These are phyloP conservation scores for Pionites leucogaster DNA, from an alignment of 2,113 vertebrate genomes.

Conservation along the genomic window DNA sequence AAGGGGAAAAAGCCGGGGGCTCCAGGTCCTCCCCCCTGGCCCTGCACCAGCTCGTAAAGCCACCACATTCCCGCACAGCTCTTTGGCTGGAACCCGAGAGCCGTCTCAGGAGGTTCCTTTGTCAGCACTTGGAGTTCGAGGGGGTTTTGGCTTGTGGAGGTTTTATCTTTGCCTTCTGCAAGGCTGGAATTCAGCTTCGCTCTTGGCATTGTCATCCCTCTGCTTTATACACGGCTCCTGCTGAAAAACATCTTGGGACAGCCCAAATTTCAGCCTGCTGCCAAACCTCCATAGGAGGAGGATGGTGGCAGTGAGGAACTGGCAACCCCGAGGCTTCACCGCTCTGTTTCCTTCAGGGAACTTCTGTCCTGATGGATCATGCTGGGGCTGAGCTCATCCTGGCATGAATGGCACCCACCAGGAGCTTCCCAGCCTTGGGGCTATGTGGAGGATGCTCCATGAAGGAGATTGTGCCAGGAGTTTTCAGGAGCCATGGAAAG, in stretches of 20 bases:
- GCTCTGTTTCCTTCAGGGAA: background rate
- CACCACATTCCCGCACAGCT: background rate
- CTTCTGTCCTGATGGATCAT: rapidly evolving
- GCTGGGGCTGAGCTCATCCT: background rate
- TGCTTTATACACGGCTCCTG: background rate
- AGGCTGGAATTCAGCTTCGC: background rate
- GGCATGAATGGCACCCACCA: rapidly evolving
- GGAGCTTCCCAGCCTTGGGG: background rate
- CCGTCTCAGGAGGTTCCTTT: background rate
- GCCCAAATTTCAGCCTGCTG: background rate
- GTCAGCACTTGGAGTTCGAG: background rate
- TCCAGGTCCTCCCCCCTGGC: background rate
- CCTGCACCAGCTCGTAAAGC: background rate
- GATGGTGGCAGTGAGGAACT: background rate
- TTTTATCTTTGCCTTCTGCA: background rate
- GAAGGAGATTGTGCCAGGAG: background rate
- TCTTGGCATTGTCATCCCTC: background rate
- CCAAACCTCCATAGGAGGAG: background rate
- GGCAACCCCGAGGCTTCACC: rapidly evolving
- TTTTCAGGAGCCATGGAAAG: background rate
- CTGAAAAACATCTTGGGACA: background rate
- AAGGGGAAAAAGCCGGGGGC: background rate
- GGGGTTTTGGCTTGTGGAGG: background rate
- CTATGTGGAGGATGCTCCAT: rapidly evolving
- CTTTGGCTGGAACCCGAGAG: background rate